These are phyloP conservation scores for Notolepis coatsorum DNA, from an alignment of 2,797 vertebrate species.

Conservation along the genomic window DNA sequence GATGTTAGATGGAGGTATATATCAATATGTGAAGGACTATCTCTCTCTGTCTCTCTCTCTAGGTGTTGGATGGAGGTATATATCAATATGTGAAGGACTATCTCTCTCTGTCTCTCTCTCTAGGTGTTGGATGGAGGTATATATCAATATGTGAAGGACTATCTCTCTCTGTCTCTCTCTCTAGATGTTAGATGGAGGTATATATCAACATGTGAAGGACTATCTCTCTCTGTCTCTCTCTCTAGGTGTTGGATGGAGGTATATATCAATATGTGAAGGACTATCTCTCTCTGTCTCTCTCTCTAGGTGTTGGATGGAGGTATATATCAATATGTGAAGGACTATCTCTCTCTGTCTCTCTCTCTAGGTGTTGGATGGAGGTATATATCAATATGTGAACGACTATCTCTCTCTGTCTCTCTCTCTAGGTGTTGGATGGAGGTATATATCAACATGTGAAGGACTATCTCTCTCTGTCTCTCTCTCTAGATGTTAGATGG, in stretches of 20 bases:
- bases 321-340: neutral
- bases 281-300: no score
- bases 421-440: conserved; percentile 11
- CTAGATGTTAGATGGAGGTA: conserved; percentile 92
- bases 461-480: neutral
- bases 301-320: neutral
- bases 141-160: conserved; percentile 96
- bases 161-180: conserved; percentile 69
- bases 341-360: neutral
- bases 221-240: conserved; percentile 76
- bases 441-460: neutral
- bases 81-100: conserved; percentile 98
- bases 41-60: conserved; percentile 50
- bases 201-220: conserved; percentile 96
- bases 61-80: conserved; percentile 94
- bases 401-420: no score
- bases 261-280: neutral
- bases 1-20: conserved; percentile 94
- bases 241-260: neutral
- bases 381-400: neutral
- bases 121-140: conserved; percentile 94
- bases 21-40: conserved; percentile 97
- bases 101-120: conserved; percentile 56
- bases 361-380: neutral
- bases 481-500: neutral